Conservation (phyloP, 2,797 vertebrate genomes). For the Glyptemys insculpta region DNA sequence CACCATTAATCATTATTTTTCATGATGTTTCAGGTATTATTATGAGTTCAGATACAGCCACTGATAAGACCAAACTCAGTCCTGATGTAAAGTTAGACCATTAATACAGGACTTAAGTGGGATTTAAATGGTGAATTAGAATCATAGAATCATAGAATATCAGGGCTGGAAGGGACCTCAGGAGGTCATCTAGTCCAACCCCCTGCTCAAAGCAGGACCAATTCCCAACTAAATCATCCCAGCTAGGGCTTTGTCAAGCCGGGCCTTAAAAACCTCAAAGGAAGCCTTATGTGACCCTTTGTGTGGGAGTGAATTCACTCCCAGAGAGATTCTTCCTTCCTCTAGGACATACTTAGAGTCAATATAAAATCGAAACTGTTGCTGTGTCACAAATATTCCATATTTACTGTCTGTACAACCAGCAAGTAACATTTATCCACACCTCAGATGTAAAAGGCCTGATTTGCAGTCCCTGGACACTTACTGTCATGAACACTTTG, state of each 20-base stretch:
- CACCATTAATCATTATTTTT: slow-evolving; percentile 16
- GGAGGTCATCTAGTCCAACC: no score
- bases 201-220: no score
- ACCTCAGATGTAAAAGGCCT: neutral
- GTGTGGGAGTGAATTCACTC: neutral
- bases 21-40: neutral
- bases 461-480: neutral
- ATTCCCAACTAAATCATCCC: no score
- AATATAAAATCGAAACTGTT: neutral
- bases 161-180: no score
- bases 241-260: no score
- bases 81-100: slow-evolving; percentile 49
- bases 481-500: neutral
- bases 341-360: neutral
- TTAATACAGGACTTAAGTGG: slow-evolving; percentile 46
- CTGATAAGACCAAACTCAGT: neutral
- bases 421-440: neutral
- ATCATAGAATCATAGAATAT: no score
- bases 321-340: slow-evolving; percentile 29
- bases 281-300: slow-evolving; percentile 31
- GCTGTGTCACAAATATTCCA: neutral
- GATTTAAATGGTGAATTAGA: slow-evolving; percentile 21
- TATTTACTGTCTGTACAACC: neutral
- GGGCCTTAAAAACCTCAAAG: no score
- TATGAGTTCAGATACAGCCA: slow-evolving; percentile 30